A percentile compares a stretch with the other conserved stretches of the same genome.
These are phyloP conservation scores for Psittacula cyanocephala DNA, from an alignment of 2,113 vertebrate genomes.

Conservation along the genomic window DNA sequence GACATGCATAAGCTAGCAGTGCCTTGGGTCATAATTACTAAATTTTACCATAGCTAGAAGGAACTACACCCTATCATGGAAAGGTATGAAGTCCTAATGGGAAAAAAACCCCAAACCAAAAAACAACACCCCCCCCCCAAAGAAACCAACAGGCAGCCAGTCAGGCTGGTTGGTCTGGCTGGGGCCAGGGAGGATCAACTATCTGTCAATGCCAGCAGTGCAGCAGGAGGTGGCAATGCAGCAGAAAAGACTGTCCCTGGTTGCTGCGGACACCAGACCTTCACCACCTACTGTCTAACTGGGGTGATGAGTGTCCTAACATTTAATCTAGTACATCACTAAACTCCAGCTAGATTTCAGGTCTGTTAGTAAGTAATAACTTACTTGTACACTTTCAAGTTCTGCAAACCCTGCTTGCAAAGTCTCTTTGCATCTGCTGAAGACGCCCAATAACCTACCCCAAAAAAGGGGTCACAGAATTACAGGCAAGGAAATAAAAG, in stretches of 20 bases:
- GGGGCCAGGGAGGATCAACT: not conserved
- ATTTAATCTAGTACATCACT: not conserved
- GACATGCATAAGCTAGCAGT: not conserved
- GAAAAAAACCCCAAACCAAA: not conserved
- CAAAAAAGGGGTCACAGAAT: not conserved
- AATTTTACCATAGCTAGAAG: not conserved
- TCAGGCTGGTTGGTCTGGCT: not conserved
- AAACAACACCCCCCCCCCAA: too few species aligned
- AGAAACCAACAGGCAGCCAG: not conserved
- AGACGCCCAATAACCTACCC: not conserved
- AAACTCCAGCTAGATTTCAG: not conserved
- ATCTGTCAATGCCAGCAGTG: not conserved
- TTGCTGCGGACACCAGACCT: not conserved
- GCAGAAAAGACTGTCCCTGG: not conserved
- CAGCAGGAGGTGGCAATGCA: not conserved
- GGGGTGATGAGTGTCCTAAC: not conserved
- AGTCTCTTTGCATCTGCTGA: not conserved
- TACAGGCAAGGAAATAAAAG: not conserved
- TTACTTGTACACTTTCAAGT: not conserved
- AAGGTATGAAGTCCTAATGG: not conserved
- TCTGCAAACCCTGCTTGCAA: not conserved
- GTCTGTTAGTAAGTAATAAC: not conserved
- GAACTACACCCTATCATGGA: not conserved
- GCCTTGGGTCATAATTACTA: not conserved
- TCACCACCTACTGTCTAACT: not conserved